Evolutionary conservation across 2,113 vertebrate species (phyloP).

Genomic region (Fulmarus glacialis): DNA sequence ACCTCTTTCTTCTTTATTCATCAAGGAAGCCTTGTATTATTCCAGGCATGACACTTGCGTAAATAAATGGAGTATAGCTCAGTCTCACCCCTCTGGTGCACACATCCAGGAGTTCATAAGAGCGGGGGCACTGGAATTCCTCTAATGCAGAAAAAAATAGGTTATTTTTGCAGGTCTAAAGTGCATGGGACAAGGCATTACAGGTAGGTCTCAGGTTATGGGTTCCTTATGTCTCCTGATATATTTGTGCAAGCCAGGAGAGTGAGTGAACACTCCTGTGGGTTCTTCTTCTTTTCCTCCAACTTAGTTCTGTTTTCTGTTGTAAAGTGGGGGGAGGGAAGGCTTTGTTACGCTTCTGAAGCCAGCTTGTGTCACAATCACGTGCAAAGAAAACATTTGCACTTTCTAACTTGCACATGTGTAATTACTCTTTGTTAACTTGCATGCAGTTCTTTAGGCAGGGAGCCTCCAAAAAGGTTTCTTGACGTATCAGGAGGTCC

Average conservation of each 20-base stretch:
- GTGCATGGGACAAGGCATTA: neutral
- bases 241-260: neutral
- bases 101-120: neutral
- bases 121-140: neutral
- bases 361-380: neutral
- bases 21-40: neutral
- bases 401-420: neutral
- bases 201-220: neutral
- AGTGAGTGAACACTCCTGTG: neutral
- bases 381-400: rapidly evolving
- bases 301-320: neutral
- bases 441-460: neutral
- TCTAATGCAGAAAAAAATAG: neutral
- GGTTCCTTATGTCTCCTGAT: neutral
- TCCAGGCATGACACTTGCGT: neutral
- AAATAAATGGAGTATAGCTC: neutral
- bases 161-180: neutral
- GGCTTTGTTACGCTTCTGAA: neutral
- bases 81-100: neutral
- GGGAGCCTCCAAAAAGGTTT: neutral
- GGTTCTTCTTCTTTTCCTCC: neutral
- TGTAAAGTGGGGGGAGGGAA: neutral
- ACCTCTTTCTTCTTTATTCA: neutral
- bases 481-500: neutral
- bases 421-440: neutral